Evolutionary conservation across 1,140 invertebrate genomes (phyloP).

Genomic region (Trichonephila inaurata): DNA sequence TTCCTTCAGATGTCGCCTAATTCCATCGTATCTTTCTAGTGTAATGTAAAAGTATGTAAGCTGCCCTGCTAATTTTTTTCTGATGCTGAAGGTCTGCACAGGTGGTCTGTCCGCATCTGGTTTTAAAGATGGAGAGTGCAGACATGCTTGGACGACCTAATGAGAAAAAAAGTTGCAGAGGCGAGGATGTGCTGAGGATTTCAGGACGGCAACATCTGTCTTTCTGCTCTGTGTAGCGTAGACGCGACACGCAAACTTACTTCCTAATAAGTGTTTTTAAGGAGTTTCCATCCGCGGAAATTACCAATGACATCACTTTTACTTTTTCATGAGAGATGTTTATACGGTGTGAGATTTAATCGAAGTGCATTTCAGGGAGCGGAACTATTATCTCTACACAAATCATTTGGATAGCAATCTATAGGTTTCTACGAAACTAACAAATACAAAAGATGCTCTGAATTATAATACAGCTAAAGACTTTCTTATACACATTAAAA

Average conservation of each 20-base stretch:
- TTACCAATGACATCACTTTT: neutral
- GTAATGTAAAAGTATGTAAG: too few relatives aligned
- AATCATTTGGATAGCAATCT: neutral
- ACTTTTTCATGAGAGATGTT: neutral
- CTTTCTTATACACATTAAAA: too few relatives aligned
- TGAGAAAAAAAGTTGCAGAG: neutral
- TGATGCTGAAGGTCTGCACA: neutral
- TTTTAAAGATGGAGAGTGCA: neutral
- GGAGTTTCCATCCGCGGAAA: neutral
- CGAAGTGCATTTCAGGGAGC: too few relatives aligned
- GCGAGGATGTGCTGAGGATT: neutral
- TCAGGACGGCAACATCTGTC: neutral
- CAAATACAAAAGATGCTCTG: too few relatives aligned
- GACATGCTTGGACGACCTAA: neutral
- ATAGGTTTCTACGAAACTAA: too few relatives aligned
- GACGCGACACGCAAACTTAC: neutral
- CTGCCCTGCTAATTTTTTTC: too few relatives aligned
- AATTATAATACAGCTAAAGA: too few relatives aligned
- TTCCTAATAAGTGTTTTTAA: neutral
- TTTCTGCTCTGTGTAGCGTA: constrained; percentile 17
- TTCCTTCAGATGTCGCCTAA: too few relatives aligned
- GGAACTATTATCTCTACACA: neutral
- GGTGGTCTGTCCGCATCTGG: neutral
- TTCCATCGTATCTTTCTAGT: too few relatives aligned
- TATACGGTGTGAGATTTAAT: neutral